phyloP scores from a whole-genome alignment of 2,113 vertebrate genomes.

The Ammodytes marinus region DNA sequence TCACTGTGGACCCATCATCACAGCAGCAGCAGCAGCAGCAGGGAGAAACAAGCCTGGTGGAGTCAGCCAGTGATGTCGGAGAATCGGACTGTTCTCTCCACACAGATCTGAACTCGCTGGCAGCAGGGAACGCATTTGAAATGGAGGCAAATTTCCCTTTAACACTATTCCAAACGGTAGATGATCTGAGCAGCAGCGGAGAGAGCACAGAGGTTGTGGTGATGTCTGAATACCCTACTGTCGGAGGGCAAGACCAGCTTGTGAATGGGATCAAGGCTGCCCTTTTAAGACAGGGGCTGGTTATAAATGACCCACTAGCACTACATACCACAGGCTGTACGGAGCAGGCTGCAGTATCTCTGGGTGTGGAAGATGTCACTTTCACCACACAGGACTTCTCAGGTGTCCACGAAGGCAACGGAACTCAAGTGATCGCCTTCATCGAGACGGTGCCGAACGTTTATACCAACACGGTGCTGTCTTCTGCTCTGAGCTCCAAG shows the following conservation, averaged over 20 bases:
- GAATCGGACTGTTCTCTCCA: slow-evolving; percentile 18
- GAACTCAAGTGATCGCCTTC: slow-evolving; percentile 79
- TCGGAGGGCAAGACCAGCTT: slow-evolving; percentile 50
- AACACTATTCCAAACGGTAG: slow-evolving; percentile 57
- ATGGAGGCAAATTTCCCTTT: slow-evolving; percentile 45
- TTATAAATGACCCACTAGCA: slow-evolving; percentile 10
- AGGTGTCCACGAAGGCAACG: neutral
- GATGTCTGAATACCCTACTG: slow-evolving; percentile 54
- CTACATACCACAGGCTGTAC: neutral
- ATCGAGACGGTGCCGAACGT: slow-evolving; percentile 81
- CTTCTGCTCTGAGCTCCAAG: slow-evolving; percentile 75
- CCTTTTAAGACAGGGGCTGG: slow-evolving; percentile 46
- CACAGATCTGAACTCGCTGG: slow-evolving; percentile 21
- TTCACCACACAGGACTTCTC: slow-evolving; percentile 49
- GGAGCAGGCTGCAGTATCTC: neutral
- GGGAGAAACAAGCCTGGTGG: slow-evolving; percentile 34
- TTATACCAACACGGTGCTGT: slow-evolving; percentile 77
- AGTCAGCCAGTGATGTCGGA: neutral
- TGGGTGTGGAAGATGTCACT: slow-evolving; percentile 54
- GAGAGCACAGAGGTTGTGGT: slow-evolving; percentile 59
- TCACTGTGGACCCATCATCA: slow-evolving; percentile 30
- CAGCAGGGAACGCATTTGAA: neutral
- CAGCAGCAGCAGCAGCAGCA: slow-evolving; percentile 10
- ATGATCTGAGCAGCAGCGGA: slow-evolving; percentile 10
- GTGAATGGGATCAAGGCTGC: slow-evolving; percentile 46